Conservation (phyloP, 2,888 invertebrate species). For the Cartodere bifasciata region DNA sequence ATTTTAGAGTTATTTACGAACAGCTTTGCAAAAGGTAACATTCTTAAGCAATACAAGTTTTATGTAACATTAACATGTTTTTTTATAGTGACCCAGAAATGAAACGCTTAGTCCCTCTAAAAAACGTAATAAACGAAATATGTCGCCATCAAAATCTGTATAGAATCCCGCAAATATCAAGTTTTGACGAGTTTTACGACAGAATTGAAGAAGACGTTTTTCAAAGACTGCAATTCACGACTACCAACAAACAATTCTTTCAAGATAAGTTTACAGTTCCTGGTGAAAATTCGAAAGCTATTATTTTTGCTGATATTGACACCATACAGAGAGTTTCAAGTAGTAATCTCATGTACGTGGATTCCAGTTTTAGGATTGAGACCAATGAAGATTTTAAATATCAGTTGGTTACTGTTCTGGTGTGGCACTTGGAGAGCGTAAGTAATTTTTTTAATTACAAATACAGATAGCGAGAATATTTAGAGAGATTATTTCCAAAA, state of each 20-base stretch:
- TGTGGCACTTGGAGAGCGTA: slow-evolving; percentile 30
- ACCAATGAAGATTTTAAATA: slow-evolving; percentile 26
- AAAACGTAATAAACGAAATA: slow-evolving; percentile 28
- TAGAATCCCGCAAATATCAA: slow-evolving; percentile 18
- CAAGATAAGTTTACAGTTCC: slow-evolving; percentile 47
- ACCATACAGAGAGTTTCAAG: slow-evolving; percentile 22
- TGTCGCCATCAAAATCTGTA: slow-evolving; percentile 24
- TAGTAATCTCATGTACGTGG: slow-evolving; percentile 30
- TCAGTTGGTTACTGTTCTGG: slow-evolving; percentile 28
- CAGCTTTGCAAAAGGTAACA: slow-evolving; percentile 25
- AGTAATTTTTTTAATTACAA: slow-evolving; percentile 17
- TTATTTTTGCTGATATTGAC: slow-evolving; percentile 27
- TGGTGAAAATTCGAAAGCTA: slow-evolving; percentile 29
- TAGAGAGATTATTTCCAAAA: too few relatives aligned
- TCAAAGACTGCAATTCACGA: slow-evolving; percentile 29
- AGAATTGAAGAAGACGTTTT: slow-evolving; percentile 25
- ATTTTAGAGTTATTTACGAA: slow-evolving; percentile 27
- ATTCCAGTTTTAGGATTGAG: slow-evolving; percentile 29
- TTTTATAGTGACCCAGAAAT: slow-evolving; percentile 26
- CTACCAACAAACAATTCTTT: slow-evolving; percentile 31
- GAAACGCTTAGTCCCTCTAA: slow-evolving; percentile 23
- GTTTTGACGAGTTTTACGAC: slow-evolving; percentile 28
- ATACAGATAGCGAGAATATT: too few relatives aligned
- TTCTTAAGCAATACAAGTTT: background rate
- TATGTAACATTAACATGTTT: slow-evolving; percentile 5